Percentiles rank a stretch among this genome's conserved stretches.
phyloP scores from a whole-genome alignment of 2,113 vertebrate genomes.

The Ciconia stormi region DNA sequence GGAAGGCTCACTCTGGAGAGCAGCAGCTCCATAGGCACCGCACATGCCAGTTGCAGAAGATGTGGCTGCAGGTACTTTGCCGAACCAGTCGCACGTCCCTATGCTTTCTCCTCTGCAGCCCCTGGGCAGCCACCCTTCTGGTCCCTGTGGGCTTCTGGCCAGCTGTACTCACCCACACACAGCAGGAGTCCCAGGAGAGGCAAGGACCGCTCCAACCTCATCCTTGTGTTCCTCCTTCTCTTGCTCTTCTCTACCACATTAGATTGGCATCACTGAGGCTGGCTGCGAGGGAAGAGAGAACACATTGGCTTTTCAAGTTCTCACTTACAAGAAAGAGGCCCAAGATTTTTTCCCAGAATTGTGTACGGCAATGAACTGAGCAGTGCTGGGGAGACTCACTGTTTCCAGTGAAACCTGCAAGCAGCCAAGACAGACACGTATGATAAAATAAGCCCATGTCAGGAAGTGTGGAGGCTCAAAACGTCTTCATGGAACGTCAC shows the following conservation, averaged over 20 bases:
- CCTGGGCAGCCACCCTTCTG: not conserved
- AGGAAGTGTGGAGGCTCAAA: constrained; percentile 49
- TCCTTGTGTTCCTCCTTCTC: not conserved
- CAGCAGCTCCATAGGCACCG: not conserved
- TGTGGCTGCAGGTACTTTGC: not conserved
- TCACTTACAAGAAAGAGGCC: not conserved
- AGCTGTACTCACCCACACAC: constrained; percentile 15
- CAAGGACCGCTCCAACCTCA: not conserved
- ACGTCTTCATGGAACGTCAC: not conserved
- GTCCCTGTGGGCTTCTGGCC: not conserved
- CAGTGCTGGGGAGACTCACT: not conserved
- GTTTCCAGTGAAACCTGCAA: not conserved
- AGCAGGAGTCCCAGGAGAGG: constrained; percentile 33
- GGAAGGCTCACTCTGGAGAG: not conserved
- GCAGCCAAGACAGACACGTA: not conserved
- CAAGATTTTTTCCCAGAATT: not conserved
- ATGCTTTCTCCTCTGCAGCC: not conserved
- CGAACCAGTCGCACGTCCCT: fast-evolving
- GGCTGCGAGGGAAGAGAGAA: not conserved
- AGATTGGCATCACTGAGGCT: not conserved
- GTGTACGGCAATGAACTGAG: fast-evolving
- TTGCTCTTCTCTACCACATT: not conserved
- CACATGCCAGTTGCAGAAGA: not conserved
- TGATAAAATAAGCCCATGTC: not conserved
- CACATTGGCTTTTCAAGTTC: not conserved